Base-by-base conservation (phyloP, 2,113 vertebrate species). In the Aegypius monachus region DNA sequence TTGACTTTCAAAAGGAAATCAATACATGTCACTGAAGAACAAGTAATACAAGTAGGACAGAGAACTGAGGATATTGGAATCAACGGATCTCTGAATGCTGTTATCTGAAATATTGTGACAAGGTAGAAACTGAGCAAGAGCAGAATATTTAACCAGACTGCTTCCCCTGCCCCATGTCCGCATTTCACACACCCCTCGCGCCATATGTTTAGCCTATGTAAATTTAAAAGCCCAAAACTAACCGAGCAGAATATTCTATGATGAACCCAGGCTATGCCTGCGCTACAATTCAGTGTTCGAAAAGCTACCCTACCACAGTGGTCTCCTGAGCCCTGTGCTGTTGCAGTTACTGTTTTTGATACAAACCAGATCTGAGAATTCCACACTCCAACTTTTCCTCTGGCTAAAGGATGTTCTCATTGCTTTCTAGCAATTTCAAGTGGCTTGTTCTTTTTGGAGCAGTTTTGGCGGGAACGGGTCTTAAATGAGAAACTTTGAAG, bases 371-470 rank as follows among this genome's bases (percentile, higher is more conserved):
- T 55, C 62, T 61, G 58, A 21, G 72, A 90, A 86, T 75, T 92
- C 53, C 67, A 85, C 31, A 16, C 53, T 72, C 62, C 61, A 67
- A 52, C 36, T 63, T 85, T 48, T 80, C 85, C 66, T 82, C 79
- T 43, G 71, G 62, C 90, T 88, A 75, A 52, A 88, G 61, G 52
- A 79, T 38, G 47, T 55, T 83, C 77, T 58, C 2, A 0, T 47
- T 56, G 72, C 63, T 93, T 91, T 91, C 81, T 27, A 95, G 79
- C 43, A 90, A 93, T 68, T 92, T 38, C 88, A 85, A 72, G 48
- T 16, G 26, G 82, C 53, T 86, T 80, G 79, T 65, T 86, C 55
- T 65, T 93, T 86, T 47, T 47, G 58, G 53, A 93, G 53, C 16
- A 65, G 25, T 55, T 93, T 70, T 61, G 59, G 81, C 6, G 16